These are phyloP conservation scores for Callipepla californica DNA, from an alignment of 2,113 vertebrate species.

Conservation along the genomic window DNA sequence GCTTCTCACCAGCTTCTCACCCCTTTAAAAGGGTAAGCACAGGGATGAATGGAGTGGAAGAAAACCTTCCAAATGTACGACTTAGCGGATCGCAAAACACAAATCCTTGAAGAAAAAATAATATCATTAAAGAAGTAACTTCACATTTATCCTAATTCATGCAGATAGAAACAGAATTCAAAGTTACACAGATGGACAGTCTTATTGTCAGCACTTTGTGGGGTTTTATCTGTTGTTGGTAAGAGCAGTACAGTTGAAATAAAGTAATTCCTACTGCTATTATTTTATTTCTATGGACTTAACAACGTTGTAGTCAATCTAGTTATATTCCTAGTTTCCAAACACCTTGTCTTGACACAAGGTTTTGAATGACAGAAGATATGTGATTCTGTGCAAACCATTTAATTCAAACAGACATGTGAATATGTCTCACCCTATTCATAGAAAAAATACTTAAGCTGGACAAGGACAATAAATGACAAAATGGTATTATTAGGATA, in stretches of 20 bases:
- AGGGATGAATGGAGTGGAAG: not conserved
- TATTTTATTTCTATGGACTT: not conserved
- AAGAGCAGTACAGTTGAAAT: not conserved
- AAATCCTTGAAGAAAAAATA: not conserved
- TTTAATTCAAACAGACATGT: not conserved
- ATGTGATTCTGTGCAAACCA: not conserved
- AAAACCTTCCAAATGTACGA: not conserved
- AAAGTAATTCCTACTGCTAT: not conserved
- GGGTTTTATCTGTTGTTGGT: not conserved
- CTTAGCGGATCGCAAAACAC: not conserved
- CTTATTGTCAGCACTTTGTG: not conserved
- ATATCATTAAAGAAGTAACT: not conserved
- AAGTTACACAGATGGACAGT: not conserved
- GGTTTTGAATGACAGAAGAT: not conserved
- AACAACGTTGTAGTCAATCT: not conserved
- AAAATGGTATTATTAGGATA: not conserved
- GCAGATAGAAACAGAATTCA: not conserved
- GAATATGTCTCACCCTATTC: not conserved
- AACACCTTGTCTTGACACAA: not conserved
- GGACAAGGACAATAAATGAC: constrained; percentile 35
- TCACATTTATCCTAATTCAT: not conserved
- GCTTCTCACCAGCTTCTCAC: not conserved
- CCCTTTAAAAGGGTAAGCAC: not conserved
- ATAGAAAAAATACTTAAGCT: not conserved
- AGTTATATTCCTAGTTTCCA: not conserved